Percentiles rank a stretch among this genome's conserved stretches.
These are phyloP conservation scores for Lamprologus sp. DNA, from an alignment of 2,113 vertebrate genomes.

Conservation along the genomic window DNA sequence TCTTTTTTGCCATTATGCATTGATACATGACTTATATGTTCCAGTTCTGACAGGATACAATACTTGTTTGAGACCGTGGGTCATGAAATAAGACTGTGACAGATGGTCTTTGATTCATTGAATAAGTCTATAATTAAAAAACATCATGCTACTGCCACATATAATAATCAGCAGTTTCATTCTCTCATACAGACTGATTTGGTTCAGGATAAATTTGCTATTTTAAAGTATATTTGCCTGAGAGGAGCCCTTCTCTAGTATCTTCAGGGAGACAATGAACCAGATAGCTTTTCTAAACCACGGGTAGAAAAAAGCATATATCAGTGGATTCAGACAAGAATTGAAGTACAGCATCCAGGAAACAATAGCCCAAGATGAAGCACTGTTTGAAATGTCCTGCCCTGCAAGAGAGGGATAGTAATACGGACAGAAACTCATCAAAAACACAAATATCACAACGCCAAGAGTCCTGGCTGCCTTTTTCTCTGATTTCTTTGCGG, in stretches of 20 bases:
- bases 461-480: conserved; percentile 55
- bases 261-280: conserved; percentile 45
- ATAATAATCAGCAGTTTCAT: neutral
- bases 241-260: conserved; percentile 3
- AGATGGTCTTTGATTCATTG: neutral
- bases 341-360: conserved; percentile 29
- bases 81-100: neutral
- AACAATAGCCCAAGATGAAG: neutral
- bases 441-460: conserved; percentile 37
- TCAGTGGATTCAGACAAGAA: conserved; percentile 52
- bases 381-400: neutral
- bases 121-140: neutral
- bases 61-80: neutral
- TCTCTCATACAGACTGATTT: neutral
- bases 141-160: neutral
- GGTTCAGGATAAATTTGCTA: neutral
- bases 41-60: neutral
- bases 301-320: conserved; percentile 55
- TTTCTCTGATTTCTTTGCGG: conserved; percentile 26
- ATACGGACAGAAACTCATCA: conserved; percentile 36
- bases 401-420: conserved; percentile 23
- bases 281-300: conserved; percentile 57
- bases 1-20: neutral
- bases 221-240: neutral
- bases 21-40: neutral